Percentiles rank a stretch among this genome's conserved stretches.
phyloP scores from a whole-genome alignment of 2,888 invertebrate genomes.

The Drosophila multiciliata region DNA sequence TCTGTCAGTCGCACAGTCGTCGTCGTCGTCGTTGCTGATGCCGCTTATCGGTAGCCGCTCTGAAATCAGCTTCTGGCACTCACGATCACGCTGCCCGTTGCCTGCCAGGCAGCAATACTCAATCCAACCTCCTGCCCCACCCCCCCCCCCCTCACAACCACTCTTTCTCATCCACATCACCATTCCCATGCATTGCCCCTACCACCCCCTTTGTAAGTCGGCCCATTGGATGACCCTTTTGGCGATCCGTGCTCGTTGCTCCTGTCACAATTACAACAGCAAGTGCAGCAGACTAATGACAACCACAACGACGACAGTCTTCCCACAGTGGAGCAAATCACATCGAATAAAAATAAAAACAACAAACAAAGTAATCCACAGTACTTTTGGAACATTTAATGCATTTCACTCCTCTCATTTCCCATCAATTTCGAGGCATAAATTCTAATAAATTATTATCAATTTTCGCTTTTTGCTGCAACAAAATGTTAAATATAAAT shows the following conservation, averaged over 20 bases:
- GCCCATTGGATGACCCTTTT: constrained; percentile 53
- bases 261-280: constrained; percentile 81
- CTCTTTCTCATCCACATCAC: not conserved
- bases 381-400: not conserved
- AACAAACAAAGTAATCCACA: not conserved
- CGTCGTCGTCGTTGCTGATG: constrained; percentile 25
- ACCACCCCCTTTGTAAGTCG: constrained; percentile 10
- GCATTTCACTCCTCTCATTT: not conserved
- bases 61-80: constrained; percentile 83
- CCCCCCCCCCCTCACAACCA: no score
- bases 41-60: constrained; percentile 82
- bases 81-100: constrained; percentile 69
- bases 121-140: not conserved
- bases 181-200: not conserved
- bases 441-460: not conserved
- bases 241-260: constrained; percentile 80
- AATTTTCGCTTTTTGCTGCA: not conserved
- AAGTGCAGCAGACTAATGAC: constrained; percentile 79
- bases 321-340: constrained; percentile 42
- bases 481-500: not conserved
- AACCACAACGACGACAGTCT: constrained; percentile 60
- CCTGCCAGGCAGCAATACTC: constrained; percentile 20
- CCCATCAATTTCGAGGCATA: not conserved
- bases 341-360: not conserved
- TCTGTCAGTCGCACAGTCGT: constrained; percentile 70